Evolutionary conservation across 1,140 invertebrate species (phyloP), one percentile per base, ranked within the genome.

Genomic region (Drosophila lacertosa): DNA sequence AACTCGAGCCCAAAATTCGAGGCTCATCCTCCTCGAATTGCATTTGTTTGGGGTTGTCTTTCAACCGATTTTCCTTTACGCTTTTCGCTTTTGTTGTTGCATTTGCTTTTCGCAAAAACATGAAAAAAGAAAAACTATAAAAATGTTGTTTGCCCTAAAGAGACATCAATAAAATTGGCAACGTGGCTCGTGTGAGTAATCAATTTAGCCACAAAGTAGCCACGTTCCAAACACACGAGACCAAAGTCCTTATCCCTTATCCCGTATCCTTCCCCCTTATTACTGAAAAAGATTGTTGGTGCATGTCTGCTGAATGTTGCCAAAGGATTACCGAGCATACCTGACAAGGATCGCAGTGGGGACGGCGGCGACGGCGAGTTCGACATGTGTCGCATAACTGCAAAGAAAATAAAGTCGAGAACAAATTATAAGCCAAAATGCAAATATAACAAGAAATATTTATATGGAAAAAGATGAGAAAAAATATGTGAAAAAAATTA

Each of bases 351-450:
- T 39, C 89, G 90, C 40, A 90, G 71, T n/a, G 90, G 90, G 51
- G 89, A 89, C 39, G 90, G 88, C 53, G 90, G 88, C 68, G 89
- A 79, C 45, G 89, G 88, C 50, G 90, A 91, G 60, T 89, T 83
- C 50, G 88, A 91, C 88, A 91, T 89, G 80, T 86, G 88, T 71
- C 88, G 80, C 75, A 89, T 69, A 88, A 90, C 90, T 91, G 83
- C 44, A 89, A 89, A 53, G 57, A 66, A 10, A 66, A 58, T 45
- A 40, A 44, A 53, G 35, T 33, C 32, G n/a, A 24, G 4, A 26
- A 3, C n/a, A n/a, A n/a, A n/a, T n/a, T n/a, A n/a, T n/a, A n/a
- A n/a, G n/a, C n/a, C n/a, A 44, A 26, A 76, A 77, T 26, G 48
- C 15, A 59, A 37, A 55, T 74, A 53, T 47, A 1, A 57, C 4